phyloP scores from a whole-genome alignment of 30 jellyfish, hydroid and myxozoan genomes.

The Hydractinia echinata region DNA sequence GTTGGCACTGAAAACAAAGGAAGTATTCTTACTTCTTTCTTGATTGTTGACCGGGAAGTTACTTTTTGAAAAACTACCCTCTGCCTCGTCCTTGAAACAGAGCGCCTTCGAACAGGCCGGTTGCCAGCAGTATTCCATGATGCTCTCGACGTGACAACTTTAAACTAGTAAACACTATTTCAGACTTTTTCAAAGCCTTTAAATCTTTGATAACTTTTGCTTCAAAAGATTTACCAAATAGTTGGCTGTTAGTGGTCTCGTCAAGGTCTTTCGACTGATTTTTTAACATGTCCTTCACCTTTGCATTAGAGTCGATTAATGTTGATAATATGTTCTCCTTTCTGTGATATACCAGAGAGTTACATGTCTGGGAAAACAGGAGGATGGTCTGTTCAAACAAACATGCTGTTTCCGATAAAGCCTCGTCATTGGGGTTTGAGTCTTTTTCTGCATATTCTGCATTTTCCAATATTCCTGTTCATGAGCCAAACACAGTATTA shows the following conservation, averaged over 20 bases:
- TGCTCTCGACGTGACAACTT: background rate
- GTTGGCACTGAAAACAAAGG: background rate
- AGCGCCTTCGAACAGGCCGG: background rate
- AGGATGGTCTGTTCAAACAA: constrained; percentile 2
- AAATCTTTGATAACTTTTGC: background rate
- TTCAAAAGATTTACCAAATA: background rate
- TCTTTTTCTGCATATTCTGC: background rate
- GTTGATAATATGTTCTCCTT: background rate
- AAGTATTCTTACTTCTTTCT: background rate
- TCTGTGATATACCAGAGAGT: background rate
- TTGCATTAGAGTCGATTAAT: background rate
- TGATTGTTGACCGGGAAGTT: too few relatives aligned
- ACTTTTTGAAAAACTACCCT: background rate
- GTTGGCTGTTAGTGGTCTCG: background rate
- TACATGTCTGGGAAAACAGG: background rate
- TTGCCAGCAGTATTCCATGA: background rate
- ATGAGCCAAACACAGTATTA: background rate
- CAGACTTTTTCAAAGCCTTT: background rate
- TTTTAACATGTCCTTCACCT: background rate
- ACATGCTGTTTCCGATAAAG: background rate
- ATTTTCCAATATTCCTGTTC: background rate
- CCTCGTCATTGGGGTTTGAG: background rate
- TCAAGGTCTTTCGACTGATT: background rate
- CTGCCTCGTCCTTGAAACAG: background rate
- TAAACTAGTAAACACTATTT: background rate